These are phyloP conservation scores for Drosophila crucigera DNA, from an alignment of 2,888 invertebrate species.

Conservation along the genomic window DNA sequence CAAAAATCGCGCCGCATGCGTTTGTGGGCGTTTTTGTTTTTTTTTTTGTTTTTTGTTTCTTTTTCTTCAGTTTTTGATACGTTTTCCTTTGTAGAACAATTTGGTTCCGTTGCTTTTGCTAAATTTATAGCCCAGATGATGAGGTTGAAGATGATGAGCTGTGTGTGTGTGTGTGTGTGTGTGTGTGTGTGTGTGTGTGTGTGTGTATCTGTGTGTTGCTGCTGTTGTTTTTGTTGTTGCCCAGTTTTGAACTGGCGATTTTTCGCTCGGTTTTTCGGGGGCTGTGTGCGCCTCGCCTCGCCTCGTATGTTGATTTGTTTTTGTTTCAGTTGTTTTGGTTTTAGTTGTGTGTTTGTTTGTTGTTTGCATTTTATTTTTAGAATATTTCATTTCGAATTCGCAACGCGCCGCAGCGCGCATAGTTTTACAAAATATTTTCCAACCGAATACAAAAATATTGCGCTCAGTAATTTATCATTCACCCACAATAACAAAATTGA, in stretches of 20 bases:
- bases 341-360: slow-evolving; percentile 58
- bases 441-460: slow-evolving; percentile 32
- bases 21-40: slow-evolving; percentile 25
- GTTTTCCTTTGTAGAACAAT: slow-evolving; percentile 28
- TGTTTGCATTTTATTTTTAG: slow-evolving; percentile 74
- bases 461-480: slow-evolving; percentile 56
- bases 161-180: neutral
- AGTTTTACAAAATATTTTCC: slow-evolving; percentile 65
- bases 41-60: neutral
- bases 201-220: neutral
- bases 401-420: slow-evolving; percentile 68
- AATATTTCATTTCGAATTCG: slow-evolving; percentile 72
- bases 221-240: slow-evolving; percentile 26
- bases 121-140: slow-evolving; percentile 66
- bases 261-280: slow-evolving; percentile 28
- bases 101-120: slow-evolving; percentile 48
- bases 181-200: neutral
- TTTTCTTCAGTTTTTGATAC: slow-evolving; percentile 16
- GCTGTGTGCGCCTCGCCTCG: slow-evolving; percentile 21
- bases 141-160: slow-evolving; percentile 42
- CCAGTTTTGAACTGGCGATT: slow-evolving; percentile 38
- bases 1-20: slow-evolving; percentile 35
- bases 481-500: slow-evolving; percentile 20
- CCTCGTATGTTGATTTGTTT: slow-evolving; percentile 38
- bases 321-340: slow-evolving; percentile 31